Conservation (phyloP, 2,113 vertebrate species). For the Tympanuchus pallidicinctus region DNA sequence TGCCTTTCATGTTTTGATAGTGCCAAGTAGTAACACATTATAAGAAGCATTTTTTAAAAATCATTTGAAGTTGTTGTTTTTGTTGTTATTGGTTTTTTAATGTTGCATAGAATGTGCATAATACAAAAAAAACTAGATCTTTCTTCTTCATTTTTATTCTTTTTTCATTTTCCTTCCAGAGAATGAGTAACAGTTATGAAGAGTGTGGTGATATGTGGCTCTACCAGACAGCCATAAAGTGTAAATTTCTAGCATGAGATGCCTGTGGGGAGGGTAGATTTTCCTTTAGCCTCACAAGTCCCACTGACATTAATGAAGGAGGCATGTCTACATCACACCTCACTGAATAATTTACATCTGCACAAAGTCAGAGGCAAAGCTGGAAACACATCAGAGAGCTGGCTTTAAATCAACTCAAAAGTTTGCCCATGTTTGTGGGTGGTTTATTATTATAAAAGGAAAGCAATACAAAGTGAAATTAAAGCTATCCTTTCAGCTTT, state of each 20-base stretch:
- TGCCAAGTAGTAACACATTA: not conserved
- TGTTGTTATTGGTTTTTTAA: not conserved
- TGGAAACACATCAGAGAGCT: conserved; percentile 64
- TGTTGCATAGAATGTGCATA: not conserved
- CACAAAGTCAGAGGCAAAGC: conserved; percentile 46
- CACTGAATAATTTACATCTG: conserved; percentile 65
- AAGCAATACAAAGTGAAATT: conserved; percentile 34
- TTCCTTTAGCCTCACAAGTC: conserved; percentile 55
- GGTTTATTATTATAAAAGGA: conserved; percentile 46
- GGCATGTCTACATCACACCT: conserved; percentile 52
- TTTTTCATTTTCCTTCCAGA: not conserved
- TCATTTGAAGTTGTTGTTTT: too few species aligned
- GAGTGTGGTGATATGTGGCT: conserved; percentile 31
- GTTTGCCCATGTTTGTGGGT: conserved; percentile 45
- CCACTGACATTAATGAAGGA: conserved; percentile 58
- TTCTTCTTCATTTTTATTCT: not conserved
- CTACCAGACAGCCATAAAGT: conserved; percentile 32
- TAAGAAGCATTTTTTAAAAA: not conserved
- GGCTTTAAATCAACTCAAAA: conserved; percentile 60
- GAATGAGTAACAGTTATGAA: conserved; percentile 39
- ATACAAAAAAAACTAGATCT: not conserved
- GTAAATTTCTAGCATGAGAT: conserved; percentile 42
- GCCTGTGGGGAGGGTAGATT: conserved; percentile 29
- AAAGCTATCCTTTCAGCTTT: conserved; percentile 17
- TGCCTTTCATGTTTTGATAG: not conserved